Base-by-base conservation (phyloP, 1,140 invertebrate genomes). In the Drosophila subobscura region DNA sequence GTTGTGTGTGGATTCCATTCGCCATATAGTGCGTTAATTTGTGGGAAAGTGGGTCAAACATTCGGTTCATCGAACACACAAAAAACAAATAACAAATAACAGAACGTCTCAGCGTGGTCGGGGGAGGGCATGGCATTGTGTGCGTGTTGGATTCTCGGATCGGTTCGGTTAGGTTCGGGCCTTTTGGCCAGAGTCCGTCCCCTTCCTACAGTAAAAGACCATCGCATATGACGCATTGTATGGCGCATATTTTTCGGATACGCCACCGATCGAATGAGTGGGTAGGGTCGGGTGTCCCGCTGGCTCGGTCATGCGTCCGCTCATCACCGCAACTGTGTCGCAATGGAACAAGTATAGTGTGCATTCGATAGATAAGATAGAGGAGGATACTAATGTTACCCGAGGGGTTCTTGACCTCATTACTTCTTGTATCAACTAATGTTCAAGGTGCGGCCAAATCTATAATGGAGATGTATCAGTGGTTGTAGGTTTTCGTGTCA, bases 41-140 rank as follows among this genome's bases (percentile, higher is more conserved):
- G 59, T 66, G 68, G 50, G 66, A 89, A 88, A 88, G 83, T 88
- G 72, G 83, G 83, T 88, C 83, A 88, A 66, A 65, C 57, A 70
- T 79, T 83, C 83, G 83, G 83, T 88, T 88, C 83, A 88, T 88
- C 83, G 84, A 89, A 88, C 78, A 88, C 83, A 88, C 74, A 83
- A 88, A 83, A 67, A 83, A 88, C 16, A 83, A 88, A 83, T 70
- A 83, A 88, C 77, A 65, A 58, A 58, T 57, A 42, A 59, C 27
- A 22, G 27, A 47, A 27, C 58, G 60, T 37, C 33, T 37, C 33
- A 37, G 33, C 33, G 10, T 8, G 33, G 33, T 12, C 10, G 8
- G 29, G 7, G 3, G 7, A 7, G 2, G 10, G n/a, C n/a, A n/a
- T n/a, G 3, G 33, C 10, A 8, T 12, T 79, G 65, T 66, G 54